Conservation (phyloP, 2,888 invertebrate species). For the Metellina segmentata region DNA sequence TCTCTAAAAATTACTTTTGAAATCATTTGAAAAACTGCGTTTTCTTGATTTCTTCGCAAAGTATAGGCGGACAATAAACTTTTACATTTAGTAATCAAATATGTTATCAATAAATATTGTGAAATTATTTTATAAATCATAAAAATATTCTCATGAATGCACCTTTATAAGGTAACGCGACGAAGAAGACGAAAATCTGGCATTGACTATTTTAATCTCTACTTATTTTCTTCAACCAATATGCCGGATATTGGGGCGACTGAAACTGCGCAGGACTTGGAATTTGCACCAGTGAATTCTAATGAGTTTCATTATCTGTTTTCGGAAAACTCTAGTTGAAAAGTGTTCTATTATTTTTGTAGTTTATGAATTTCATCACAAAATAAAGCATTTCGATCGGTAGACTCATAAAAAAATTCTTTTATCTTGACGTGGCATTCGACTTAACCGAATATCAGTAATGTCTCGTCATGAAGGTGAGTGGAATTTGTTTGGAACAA, state of each 20-base stretch:
- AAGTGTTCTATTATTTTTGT: constrained; percentile 58
- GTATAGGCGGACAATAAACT: too few species aligned
- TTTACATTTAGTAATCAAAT: too few species aligned
- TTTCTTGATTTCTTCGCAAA: too few species aligned
- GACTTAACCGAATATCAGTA: constrained; percentile 80
- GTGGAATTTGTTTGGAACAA: constrained; percentile 76
- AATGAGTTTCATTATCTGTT: constrained; percentile 55
- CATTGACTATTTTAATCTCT: constrained; percentile 76
- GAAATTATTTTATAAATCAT: too few species aligned
- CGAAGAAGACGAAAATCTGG: constrained; percentile 57
- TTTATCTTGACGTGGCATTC: constrained; percentile 76
- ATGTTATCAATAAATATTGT: too few species aligned
- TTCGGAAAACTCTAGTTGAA: constrained; percentile 65
- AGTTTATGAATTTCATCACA: constrained; percentile 64
- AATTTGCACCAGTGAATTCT: constrained; percentile 68
- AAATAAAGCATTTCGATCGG: constrained; percentile 60
- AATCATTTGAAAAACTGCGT: too few species aligned
- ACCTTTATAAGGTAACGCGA: constrained; percentile 68
- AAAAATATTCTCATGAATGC: background rate
- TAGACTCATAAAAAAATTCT: constrained; percentile 57
- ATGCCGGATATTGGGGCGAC: constrained; percentile 76
- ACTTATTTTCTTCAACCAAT: constrained; percentile 74
- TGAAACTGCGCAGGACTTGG: constrained; percentile 75
- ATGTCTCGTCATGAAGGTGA: constrained; percentile 94
- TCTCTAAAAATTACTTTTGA: too few species aligned